Evolutionary conservation across 2,797 vertebrate genomes (phyloP).

Genomic region (Betta splendens): DNA sequence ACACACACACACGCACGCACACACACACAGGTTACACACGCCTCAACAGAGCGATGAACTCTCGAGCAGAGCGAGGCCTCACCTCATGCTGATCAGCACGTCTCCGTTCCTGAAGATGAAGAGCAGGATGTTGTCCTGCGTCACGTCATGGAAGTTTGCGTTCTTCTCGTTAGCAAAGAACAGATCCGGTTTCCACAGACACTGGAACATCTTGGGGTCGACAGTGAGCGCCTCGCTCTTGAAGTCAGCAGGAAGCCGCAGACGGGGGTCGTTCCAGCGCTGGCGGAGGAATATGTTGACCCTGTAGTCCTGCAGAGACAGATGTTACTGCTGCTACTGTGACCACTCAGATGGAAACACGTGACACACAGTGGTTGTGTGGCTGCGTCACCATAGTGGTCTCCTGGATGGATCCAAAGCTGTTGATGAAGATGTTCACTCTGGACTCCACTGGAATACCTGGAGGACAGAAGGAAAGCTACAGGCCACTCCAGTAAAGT

Average conservation of each 20-base stretch:
- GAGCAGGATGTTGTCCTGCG: slow-evolving; percentile 96
- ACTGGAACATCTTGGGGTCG: slow-evolving; percentile 98
- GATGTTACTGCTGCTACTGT: not conserved
- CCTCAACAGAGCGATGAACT: too few relatives aligned
- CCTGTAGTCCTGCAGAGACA: slow-evolving; percentile 88
- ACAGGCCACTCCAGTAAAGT: not conserved
- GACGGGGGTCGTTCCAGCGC: slow-evolving; percentile 95
- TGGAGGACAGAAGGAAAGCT: slow-evolving; percentile 57
- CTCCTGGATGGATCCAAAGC: slow-evolving; percentile 98
- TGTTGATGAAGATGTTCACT: slow-evolving; percentile 98
- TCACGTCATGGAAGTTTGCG: slow-evolving; percentile 97
- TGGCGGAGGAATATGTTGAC: slow-evolving; percentile 97
- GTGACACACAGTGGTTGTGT: too few relatives aligned
- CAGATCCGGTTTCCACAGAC: slow-evolving; percentile 97
- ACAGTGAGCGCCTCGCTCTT: slow-evolving; percentile 92
- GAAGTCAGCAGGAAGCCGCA: slow-evolving; percentile 91
- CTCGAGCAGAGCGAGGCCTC: not conserved
- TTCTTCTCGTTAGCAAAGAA: slow-evolving; percentile 99
- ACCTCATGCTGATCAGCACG: slow-evolving; percentile 98
- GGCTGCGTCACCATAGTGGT: slow-evolving; percentile 95
- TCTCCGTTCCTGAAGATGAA: slow-evolving; percentile 98
- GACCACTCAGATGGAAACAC: too few relatives aligned
- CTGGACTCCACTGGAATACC: slow-evolving; percentile 95
- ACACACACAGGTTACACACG: too few relatives aligned
- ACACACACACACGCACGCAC: too few relatives aligned